Conservation (phyloP, 2,113 vertebrate genomes). For the Tretioscincus oriximinensis region DNA sequence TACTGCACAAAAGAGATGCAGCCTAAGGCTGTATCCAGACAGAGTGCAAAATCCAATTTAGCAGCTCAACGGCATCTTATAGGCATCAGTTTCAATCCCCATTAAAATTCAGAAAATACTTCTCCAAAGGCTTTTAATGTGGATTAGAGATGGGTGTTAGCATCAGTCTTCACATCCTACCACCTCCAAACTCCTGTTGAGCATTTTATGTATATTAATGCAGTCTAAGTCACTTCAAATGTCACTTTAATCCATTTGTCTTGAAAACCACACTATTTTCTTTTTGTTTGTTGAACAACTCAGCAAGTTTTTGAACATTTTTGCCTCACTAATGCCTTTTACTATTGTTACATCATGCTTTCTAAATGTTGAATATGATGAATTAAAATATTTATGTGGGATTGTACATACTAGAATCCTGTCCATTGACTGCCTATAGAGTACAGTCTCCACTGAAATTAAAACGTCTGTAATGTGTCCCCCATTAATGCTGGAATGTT, state of each 20-base stretch:
- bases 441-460: slow-evolving; percentile 12
- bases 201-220: too few species aligned
- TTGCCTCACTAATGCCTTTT: background rate
- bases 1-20: too few species aligned
- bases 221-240: too few species aligned
- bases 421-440: background rate
- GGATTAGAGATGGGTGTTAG: too few species aligned
- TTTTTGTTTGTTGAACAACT: background rate
- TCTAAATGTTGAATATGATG: slow-evolving; percentile 23
- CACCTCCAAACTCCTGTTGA: too few species aligned
- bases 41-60: too few species aligned
- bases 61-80: too few species aligned
- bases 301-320: slow-evolving; percentile 12
- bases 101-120: too few species aligned
- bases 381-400: slow-evolving; percentile 27
- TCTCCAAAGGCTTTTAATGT: too few species aligned
- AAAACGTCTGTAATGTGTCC: slow-evolving; percentile 2
- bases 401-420: background rate
- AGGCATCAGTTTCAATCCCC: too few species aligned
- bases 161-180: too few species aligned
- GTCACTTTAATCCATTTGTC: background rate
- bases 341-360: background rate
- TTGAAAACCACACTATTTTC: background rate
- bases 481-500: slow-evolving; percentile 8
- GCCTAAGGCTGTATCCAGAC: too few species aligned